These are phyloP conservation scores for Corythornis leucogaster DNA, from an alignment of 2,797 vertebrate species.

Conservation along the genomic window DNA sequence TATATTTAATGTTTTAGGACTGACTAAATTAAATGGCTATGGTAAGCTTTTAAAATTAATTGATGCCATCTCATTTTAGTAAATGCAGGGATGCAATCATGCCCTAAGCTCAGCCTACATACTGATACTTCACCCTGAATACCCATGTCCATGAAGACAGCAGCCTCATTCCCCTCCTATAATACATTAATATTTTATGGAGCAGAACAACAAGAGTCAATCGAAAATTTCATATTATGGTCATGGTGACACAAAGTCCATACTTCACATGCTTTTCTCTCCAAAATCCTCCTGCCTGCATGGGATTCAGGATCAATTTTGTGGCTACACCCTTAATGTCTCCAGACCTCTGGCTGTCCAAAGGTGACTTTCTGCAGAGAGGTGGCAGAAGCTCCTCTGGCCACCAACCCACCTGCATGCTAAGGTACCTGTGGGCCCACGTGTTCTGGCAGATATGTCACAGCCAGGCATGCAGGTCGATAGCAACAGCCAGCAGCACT, in stretches of 20 bases:
- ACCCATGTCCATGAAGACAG: not conserved
- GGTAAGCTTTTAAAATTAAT: conserved; percentile 45
- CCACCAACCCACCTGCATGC: not conserved
- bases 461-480: not conserved
- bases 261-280: not conserved
- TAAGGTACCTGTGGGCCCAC: rapidly evolving
- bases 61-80: conserved; percentile 5
- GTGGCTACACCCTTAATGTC: not conserved
- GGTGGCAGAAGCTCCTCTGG: not conserved
- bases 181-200: conserved; percentile 45
- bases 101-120: not conserved
- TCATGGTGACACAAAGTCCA: not conserved
- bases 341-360: not conserved
- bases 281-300: not conserved
- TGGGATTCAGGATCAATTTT: not conserved
- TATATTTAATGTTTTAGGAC: conserved; percentile 37
- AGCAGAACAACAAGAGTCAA: conserved; percentile 38
- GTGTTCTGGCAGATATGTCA: rapidly evolving
- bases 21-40: conserved; percentile 30
- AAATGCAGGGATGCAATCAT: conserved; percentile 20
- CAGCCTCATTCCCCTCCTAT: not conserved
- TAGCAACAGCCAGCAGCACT: not conserved
- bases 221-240: conserved; percentile 14
- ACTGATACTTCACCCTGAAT: not conserved
- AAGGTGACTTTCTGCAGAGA: not conserved